Evolutionary conservation across 2,113 vertebrate species (phyloP), one percentile per base, ranked within the genome.

Genomic region (Elephas maximus): DNA sequence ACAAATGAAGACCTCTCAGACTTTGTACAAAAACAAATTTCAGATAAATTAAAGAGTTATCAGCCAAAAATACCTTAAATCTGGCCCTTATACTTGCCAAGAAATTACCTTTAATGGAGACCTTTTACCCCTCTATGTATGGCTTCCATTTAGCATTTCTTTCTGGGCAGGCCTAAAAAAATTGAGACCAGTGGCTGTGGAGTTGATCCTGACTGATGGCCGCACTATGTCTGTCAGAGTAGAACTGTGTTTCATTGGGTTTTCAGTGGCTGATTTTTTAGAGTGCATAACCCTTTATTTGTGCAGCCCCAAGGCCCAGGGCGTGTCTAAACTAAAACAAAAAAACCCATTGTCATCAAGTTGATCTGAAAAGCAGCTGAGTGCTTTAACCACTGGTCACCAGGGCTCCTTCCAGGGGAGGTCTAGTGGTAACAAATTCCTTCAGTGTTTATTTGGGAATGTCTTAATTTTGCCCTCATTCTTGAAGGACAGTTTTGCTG

Each of bases 21-120:
- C 17, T 21, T 91, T 91, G 41, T 60, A 80, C 21, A 77, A 84
- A 93, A 79, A n/a, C 51, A 95, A 81, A 93, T 81, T 74, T 48
- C 37, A 85, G 51, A 10, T 53, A 67, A 30, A 48, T 44, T 81
- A 82, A 88, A 83, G 21, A 79, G 3, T 74, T 23, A 74, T 8
- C 37, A 74, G 73, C 37, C 17, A 41, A 48, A 74, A 23, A 65
- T 9, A 24, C 65, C 28, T 69, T 69, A 14, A 33, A 12, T 69
- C 65, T 74, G 71, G 71, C 11, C 8, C 67, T 69, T 14, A n/a
- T 21, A 62, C 60, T 62, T 62, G 60, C 21, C 60, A 62, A 62
- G 18, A 23, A 41, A 9, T 21, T 37, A 30, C 71, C n/a, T 73
- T 73, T 73, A 15, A n/a, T 71, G 69, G 15, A n/a, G 11, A n/a